Evolutionary conservation across 2,113 vertebrate genomes (phyloP).

Genomic region (Ceyx cyanopectus): DNA sequence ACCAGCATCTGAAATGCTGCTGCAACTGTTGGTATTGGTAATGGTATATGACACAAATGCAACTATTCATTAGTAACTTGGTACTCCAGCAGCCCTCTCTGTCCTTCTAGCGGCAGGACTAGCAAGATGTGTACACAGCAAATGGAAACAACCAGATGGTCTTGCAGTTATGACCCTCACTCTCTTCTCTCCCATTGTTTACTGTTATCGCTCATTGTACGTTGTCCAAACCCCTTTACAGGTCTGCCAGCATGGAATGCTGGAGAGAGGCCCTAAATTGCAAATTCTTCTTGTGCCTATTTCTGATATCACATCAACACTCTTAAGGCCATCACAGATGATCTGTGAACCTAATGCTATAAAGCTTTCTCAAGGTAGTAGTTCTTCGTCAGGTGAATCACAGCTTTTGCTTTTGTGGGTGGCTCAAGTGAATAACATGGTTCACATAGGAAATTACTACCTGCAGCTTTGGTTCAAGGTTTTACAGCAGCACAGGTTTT

Average conservation of each 20-base stretch:
- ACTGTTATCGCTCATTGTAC: conserved; percentile 52
- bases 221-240: conserved; percentile 50
- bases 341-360: neutral
- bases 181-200: conserved; percentile 66
- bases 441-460: neutral
- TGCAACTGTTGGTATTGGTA: neutral
- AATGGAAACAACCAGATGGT: conserved; percentile 72
- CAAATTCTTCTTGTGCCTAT: neutral
- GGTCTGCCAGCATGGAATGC: conserved; percentile 57
- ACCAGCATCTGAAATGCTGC: neutral
- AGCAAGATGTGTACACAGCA: conserved; percentile 62
- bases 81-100: neutral
- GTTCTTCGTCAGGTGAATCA: neutral
- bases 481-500: neutral
- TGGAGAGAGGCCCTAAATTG: conserved; percentile 38
- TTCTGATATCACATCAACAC: neutral
- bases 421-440: neutral
- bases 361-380: neutral
- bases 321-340: neutral
- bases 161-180: conserved; percentile 67
- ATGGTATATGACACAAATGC: neutral
- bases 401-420: neutral
- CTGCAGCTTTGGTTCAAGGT: neutral
- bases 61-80: neutral
- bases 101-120: conserved; percentile 34